Percentiles rank a stretch among this genome's conserved stretches.
Conservation (phyloP, 2,113 vertebrate genomes). For the Himantopus leucocephalus region DNA sequence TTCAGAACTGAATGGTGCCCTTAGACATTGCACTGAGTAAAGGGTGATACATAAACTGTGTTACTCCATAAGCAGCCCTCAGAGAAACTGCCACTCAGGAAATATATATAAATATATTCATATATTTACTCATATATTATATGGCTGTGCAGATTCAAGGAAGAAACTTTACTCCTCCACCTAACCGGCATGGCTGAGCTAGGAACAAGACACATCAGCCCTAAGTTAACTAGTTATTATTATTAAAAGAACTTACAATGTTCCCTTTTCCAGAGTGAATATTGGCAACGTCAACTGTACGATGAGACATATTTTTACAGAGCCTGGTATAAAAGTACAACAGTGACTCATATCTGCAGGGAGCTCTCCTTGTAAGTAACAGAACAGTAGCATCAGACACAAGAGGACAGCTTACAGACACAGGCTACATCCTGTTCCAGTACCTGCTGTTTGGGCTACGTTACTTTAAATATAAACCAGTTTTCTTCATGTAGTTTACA, state of each 20-base stretch:
- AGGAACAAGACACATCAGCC: neutral
- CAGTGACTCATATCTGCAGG: neutral
- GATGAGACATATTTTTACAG: neutral
- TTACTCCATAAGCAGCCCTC: neutral
- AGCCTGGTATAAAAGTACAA: neutral
- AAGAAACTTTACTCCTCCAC: neutral
- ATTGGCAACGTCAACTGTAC: accelerated
- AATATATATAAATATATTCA: neutral
- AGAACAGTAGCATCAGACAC: neutral
- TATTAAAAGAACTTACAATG: neutral
- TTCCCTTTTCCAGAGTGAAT: neutral
- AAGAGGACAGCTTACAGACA: neutral
- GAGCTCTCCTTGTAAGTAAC: neutral
- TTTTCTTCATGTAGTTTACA: neutral
- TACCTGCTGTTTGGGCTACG: neutral
- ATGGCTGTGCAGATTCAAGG: neutral
- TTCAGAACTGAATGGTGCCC: neutral
- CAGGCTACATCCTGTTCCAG: neutral
- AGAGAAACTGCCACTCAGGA: neutral
- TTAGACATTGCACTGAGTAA: neutral
- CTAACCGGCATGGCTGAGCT: neutral
- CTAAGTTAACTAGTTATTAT: neutral
- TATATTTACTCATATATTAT: neutral
- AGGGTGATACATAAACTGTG: neutral
- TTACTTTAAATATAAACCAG: neutral